Evolutionary conservation across 2,113 vertebrate species (phyloP).

Genomic region (Thamnaconus septentrionalis): DNA sequence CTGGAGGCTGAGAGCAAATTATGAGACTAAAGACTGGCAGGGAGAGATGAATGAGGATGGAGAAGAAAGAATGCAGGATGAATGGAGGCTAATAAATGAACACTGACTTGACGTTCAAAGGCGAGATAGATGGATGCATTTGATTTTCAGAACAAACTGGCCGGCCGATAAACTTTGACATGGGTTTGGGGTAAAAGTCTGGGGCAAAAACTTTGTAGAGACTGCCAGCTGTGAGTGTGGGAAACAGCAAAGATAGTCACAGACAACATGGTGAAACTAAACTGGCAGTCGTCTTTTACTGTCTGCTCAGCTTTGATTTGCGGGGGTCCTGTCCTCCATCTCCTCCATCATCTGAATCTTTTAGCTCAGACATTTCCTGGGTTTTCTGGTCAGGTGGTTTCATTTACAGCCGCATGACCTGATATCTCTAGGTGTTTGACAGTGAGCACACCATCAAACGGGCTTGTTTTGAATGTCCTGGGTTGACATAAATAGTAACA

Average conservation of each 20-base stretch:
- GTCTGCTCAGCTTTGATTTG: too few species aligned
- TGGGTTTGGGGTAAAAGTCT: background rate
- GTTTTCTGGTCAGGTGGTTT: background rate
- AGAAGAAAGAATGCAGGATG: slow-evolving; percentile 18
- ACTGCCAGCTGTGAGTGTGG: background rate
- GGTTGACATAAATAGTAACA: too few species aligned
- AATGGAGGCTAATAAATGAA: slow-evolving; percentile 22
- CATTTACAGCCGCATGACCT: background rate
- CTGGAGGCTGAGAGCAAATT: slow-evolving; percentile 38
- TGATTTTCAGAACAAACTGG: slow-evolving; percentile 19
- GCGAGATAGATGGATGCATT: slow-evolving; percentile 5
- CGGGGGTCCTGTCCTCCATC: too few species aligned
- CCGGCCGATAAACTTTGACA: slow-evolving; percentile 10
- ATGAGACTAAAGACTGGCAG: slow-evolving; percentile 38
- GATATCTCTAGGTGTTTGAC: too few species aligned
- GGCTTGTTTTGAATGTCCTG: too few species aligned
- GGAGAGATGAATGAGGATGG: slow-evolving; percentile 33
- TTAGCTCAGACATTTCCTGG: background rate
- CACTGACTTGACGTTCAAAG: slow-evolving; percentile 25
- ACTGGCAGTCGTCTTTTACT: background rate
- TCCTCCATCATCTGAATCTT: background rate
- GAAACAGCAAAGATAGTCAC: background rate
- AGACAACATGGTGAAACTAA: background rate
- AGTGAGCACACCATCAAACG: too few species aligned
- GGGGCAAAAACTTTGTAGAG: background rate